A percentile compares a stretch with the other conserved stretches of the same genome.
phyloP scores from a whole-genome alignment of 2,113 vertebrate genomes.

The Passer montanus region DNA sequence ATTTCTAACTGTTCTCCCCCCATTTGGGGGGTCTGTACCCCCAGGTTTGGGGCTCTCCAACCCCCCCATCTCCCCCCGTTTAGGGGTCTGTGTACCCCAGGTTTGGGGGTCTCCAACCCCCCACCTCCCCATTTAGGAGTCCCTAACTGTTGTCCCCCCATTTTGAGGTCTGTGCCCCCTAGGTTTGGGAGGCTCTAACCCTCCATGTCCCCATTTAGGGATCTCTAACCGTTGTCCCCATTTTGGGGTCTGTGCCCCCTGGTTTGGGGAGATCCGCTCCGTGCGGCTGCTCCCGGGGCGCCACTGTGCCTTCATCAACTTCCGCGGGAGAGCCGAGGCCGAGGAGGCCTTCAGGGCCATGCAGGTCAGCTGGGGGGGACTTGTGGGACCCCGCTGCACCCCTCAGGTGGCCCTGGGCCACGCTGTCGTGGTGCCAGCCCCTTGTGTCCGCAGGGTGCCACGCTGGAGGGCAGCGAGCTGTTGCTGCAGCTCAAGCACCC shows the following conservation, averaged over 20 bases:
- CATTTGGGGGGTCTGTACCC: too few species aligned
- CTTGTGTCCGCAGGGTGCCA: background rate
- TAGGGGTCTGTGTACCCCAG: too few species aligned
- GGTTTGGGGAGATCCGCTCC: background rate
- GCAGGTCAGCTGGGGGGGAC: background rate
- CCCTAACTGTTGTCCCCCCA: too few species aligned
- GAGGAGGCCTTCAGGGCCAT: background rate
- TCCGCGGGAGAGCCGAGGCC: fast-evolving
- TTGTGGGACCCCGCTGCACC: too few species aligned
- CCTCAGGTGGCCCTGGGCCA: background rate
- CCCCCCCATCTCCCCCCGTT: too few species aligned
- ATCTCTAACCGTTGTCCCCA: background rate
- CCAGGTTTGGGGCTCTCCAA: too few species aligned
- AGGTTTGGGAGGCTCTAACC: background rate
- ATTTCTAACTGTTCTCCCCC: too few species aligned
- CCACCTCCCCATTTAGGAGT: too few species aligned
- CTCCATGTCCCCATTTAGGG: background rate
- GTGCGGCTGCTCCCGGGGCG: background rate
- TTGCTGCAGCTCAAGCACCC: background rate
- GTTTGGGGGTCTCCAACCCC: too few species aligned
- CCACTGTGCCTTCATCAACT: background rate
- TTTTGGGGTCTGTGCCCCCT: background rate
- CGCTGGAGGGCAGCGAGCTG: background rate
- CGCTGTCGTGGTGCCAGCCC: fast-evolving
- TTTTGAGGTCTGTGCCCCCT: too few species aligned